Evolutionary conservation across 1,140 invertebrate species (phyloP).

Genomic region (Atopsyche davidsoni): DNA sequence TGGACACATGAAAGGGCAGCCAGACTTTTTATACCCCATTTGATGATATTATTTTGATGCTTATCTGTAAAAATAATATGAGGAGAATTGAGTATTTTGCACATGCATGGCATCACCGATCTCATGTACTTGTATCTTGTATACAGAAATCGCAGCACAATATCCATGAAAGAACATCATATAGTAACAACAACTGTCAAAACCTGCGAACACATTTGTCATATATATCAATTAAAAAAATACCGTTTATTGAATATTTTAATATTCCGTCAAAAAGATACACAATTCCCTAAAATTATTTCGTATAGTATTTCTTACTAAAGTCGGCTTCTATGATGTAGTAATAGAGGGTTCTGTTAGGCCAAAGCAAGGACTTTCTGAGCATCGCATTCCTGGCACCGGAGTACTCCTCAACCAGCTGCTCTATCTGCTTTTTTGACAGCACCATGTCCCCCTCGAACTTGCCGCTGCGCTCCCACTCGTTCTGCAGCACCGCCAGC

Average conservation of each 20-base stretch:
- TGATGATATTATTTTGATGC: too few relatives aligned
- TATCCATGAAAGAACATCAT: not conserved
- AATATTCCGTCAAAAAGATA: not conserved
- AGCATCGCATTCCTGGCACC: slow-evolving; percentile 53
- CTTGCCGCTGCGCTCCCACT: slow-evolving; percentile 47
- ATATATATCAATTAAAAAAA: not conserved
- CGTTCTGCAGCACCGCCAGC: slow-evolving; percentile 28
- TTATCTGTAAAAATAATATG: too few relatives aligned
- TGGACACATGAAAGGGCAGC: too few relatives aligned
- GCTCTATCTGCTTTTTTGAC: slow-evolving; percentile 38
- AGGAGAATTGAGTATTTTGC: too few relatives aligned
- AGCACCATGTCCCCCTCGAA: slow-evolving; percentile 48
- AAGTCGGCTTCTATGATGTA: slow-evolving; percentile 58
- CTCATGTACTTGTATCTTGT: not conserved
- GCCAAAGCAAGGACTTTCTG: slow-evolving; percentile 54
- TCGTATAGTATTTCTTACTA: slow-evolving; percentile 42
- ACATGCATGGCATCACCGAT: too few relatives aligned
- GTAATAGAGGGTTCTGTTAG: slow-evolving; percentile 57
- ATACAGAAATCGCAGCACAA: not conserved
- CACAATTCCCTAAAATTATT: not conserved
- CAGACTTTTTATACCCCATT: too few relatives aligned
- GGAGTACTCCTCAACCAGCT: slow-evolving; percentile 40
- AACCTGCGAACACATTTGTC: too few relatives aligned
- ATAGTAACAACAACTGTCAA: not conserved
- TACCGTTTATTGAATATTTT: slow-evolving; percentile 14